Base-by-base conservation (phyloP, 1,140 invertebrate species). In the Periplaneta americana region DNA sequence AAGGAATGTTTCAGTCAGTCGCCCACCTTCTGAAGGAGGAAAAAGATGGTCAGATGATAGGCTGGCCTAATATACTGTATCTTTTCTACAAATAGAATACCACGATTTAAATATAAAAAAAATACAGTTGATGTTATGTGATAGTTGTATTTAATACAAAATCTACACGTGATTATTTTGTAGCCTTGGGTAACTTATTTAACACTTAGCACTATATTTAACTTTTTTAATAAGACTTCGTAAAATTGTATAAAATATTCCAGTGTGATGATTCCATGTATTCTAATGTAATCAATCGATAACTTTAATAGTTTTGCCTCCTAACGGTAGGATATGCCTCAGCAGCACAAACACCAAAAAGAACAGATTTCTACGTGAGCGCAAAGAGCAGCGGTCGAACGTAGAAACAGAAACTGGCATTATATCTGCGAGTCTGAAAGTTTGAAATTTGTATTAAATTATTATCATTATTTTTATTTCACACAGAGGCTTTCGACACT, bases 151-250 rank as follows among this genome's bases (percentile, higher is more conserved):
- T 82, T 83, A 83, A 83, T 83, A 83, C 83, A 82, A 83, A 83
- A 83, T 83, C 83, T 83, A 83, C 80, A 83, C 81, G 83, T 83
- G 83, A 83, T 83, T 83, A 83, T 83, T 83, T 83, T 83, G 83
- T 83, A 83, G 81, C 83, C 83, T 83, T 82, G 83, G 83, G 83
- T 83, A 83, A 83, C 83, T 83, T 83, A 83, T 83, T 83, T 83
- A 82, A 83, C 81, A 83, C 79, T 82, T 83, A 83, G 83, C 83
- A 83, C 83, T 83, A 78, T 82, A 82, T 82, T 82, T 83, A 83
- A 83, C 83, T 82, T 83, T 83, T 83, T 82, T 83, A 83, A 83
- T 83, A 83, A 83, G 79, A 83, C 80, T 83, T 82, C 81, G 79
- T 83, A 82, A 83, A 82, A 80, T 82, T 83, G 81, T 83, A 83